These are phyloP conservation scores for Panulirus ornatus DNA, from an alignment of 1,140 invertebrate species.

Conservation along the genomic window DNA sequence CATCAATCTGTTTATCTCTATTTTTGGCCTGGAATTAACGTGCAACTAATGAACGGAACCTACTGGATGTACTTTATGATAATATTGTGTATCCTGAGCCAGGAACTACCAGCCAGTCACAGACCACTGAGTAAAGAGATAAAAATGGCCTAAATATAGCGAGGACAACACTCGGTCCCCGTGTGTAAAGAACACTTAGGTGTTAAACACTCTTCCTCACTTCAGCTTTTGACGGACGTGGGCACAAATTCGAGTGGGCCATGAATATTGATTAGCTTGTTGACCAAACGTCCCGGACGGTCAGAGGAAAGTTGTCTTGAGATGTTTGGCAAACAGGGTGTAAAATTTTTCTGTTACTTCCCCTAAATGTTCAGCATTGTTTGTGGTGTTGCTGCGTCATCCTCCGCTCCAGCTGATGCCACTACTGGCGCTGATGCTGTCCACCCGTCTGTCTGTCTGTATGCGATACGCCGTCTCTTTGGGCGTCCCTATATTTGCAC, in stretches of 20 bases:
- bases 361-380: no score
- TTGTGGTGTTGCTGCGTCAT: no score
- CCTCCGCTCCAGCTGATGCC: background rate
- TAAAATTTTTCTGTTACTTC: slow-evolving; percentile 5
- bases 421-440: background rate
- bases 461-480: no score
- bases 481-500: no score
- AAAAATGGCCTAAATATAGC: background rate
- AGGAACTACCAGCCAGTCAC: background rate
- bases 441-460: no score
- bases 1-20: no score
- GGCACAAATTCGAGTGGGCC: slow-evolving; percentile 21
- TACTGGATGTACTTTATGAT: no score
- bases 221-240: background rate
- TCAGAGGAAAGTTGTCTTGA: background rate
- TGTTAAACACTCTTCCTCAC: background rate
- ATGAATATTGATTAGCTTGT: slow-evolving; percentile 45
- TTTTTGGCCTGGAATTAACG: no score
- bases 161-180: no score
- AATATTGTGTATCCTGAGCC: no score
- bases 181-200: background rate
- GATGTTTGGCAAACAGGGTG: slow-evolving; percentile 36
- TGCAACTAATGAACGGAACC: no score
- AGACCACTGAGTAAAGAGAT: background rate
- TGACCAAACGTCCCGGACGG: slow-evolving; percentile 13